Conservation (phyloP, 2,113 vertebrate genomes). For the Perca fluviatilis region DNA sequence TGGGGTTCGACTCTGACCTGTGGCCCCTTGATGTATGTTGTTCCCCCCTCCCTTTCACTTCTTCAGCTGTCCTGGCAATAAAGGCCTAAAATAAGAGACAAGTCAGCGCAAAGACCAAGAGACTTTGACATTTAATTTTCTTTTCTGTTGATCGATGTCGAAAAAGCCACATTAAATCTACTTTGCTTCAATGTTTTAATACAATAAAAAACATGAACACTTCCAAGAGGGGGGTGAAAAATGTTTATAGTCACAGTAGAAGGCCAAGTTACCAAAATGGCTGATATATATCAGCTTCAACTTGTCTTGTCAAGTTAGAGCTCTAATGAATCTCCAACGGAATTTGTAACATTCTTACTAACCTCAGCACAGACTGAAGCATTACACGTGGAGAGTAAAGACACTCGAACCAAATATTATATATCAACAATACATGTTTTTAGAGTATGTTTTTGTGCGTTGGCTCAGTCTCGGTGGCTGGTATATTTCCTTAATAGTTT, state of each 20-base stretch:
- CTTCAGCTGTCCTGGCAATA: too few relatives aligned
- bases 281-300: not conserved
- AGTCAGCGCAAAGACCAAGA: not conserved
- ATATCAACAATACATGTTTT: not conserved
- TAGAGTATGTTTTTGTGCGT: not conserved
- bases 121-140: not conserved
- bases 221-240: not conserved
- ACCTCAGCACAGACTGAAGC: not conserved
- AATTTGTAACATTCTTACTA: not conserved
- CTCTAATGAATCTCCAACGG: not conserved
- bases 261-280: not conserved
- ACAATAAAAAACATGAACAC: not conserved
- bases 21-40: too few relatives aligned
- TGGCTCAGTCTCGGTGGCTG: slow-evolving; percentile 3
- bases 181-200: not conserved
- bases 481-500: not conserved
- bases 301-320: slow-evolving; percentile 1
- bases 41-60: too few relatives aligned
- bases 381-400: slow-evolving; percentile 5
- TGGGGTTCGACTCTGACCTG: too few relatives aligned
- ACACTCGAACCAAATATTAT: not conserved
- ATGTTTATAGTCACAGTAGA: too few relatives aligned
- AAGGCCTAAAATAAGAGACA: not conserved
- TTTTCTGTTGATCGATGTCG: not conserved
- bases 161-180: not conserved